Evolutionary conservation across 2,888 invertebrate species (phyloP).

Genomic region (Drosophila helvetica): DNA sequence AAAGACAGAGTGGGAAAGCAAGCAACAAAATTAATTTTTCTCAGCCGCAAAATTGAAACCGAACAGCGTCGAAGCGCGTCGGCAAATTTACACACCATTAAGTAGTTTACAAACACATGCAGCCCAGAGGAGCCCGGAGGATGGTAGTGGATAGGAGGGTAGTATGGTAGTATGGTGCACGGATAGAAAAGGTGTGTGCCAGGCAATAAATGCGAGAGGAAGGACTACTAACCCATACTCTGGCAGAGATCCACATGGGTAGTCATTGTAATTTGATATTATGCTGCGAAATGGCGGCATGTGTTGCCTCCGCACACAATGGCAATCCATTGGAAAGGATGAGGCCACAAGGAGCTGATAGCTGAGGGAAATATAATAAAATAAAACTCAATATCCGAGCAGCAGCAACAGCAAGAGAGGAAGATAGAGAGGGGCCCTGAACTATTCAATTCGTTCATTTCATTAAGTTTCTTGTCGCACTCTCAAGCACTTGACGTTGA

Average conservation of each 20-base stretch:
- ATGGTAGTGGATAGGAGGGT: slow-evolving; percentile 2
- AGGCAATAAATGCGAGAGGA: slow-evolving; percentile 57
- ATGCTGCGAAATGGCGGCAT: slow-evolving; percentile 64
- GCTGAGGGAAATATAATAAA: slow-evolving; percentile 67
- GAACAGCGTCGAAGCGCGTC: slow-evolving; percentile 62
- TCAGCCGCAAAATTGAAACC: slow-evolving; percentile 76
- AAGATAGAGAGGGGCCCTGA: slow-evolving; percentile 44
- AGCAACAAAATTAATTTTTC: slow-evolving; percentile 71
- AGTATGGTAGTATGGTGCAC: neutral
- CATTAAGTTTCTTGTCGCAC: slow-evolving; percentile 71
- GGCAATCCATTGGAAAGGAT: slow-evolving; percentile 20
- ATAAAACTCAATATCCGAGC: slow-evolving; percentile 63
- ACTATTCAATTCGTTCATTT: slow-evolving; percentile 79
- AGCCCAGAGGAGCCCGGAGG: slow-evolving; percentile 16
- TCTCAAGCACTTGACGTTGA: slow-evolving; percentile 56
- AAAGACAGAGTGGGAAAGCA: slow-evolving; percentile 43
- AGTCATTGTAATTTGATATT: slow-evolving; percentile 73
- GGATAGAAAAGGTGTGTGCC: slow-evolving; percentile 60
- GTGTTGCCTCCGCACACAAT: slow-evolving; percentile 59
- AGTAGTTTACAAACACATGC: slow-evolving; percentile 79
- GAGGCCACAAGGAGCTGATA: slow-evolving; percentile 13
- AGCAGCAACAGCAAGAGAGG: slow-evolving; percentile 13
- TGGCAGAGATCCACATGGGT: slow-evolving; percentile 32
- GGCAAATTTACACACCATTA: slow-evolving; percentile 82
- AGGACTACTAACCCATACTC: slow-evolving; percentile 13